Evolutionary conservation across 1,140 invertebrate genomes (phyloP).

Genomic region (Odontomachus brunneus): DNA sequence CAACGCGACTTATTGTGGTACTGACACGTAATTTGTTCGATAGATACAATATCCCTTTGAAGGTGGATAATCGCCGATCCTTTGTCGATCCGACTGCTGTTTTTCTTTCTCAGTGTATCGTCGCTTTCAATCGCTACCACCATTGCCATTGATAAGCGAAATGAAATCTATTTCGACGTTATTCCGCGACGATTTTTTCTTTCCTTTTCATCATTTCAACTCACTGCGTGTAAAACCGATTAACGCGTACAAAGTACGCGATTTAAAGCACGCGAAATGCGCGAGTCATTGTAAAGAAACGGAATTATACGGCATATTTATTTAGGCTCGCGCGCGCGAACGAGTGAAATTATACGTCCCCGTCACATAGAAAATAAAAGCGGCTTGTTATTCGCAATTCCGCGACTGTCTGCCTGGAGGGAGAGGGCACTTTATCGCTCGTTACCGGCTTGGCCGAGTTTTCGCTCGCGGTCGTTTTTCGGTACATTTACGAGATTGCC

Average conservation of each 20-base stretch:
- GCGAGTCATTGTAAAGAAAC: too few relatives aligned
- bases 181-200: not conserved
- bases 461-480: slow-evolving; percentile 18
- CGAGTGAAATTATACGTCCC: not conserved
- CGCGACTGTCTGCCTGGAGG: not conserved
- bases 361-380: slow-evolving; percentile 12
- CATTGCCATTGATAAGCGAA: not conserved
- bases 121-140: not conserved
- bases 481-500: slow-evolving; percentile 50
- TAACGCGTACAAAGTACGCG: too few relatives aligned
- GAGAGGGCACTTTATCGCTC: not conserved
- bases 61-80: too few relatives aligned
- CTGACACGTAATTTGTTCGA: too few relatives aligned
- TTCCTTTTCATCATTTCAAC: not conserved
- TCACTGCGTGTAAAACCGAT: not conserved
- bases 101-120: too few relatives aligned
- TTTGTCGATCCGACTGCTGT: too few relatives aligned
- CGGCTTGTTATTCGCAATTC: slow-evolving; percentile 35
- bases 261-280: too few relatives aligned
- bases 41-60: too few relatives aligned
- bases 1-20: too few relatives aligned
- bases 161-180: not conserved
- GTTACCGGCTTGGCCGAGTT: not conserved
- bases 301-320: slow-evolving; percentile 15
- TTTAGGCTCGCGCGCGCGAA: not conserved